Base-by-base conservation (phyloP, 2,888 invertebrate genomes). In the Diadromus collaris region DNA sequence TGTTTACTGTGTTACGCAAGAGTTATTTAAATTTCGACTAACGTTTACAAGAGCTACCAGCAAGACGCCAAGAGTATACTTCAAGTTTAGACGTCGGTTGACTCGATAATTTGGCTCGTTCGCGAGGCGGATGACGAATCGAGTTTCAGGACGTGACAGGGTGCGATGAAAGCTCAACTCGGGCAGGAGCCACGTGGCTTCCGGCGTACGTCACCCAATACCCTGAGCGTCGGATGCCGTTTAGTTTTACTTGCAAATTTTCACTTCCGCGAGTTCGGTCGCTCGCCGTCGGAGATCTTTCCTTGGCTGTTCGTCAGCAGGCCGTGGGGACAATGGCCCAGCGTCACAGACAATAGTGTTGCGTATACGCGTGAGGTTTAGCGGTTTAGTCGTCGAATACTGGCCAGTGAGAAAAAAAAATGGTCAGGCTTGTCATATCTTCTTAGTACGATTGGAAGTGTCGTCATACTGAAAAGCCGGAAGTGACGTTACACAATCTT, bases 211-310 rank as follows among this genome's bases (percentile, higher is more conserved):
- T 77, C 67, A 63, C 54, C 54, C 24, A 41, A 41, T 24, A 32
- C 6, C 19, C 13, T 61, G 6, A 44, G 13, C 16, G 76, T 54
- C 29, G 29, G 56, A 9, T 46, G 21, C 63, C 63, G 71, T 58
- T 56, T 74, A 58, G 48, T 64, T 79, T 79, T 56, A 76, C 81
- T 56, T 79, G 79, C 70, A 79, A 76, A 79, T 76, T 76, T 70
- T 24, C 34, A 73, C 67, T 58, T 72, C 46, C 68, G 27, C 63
- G 60, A 54, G 34, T 60, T 56, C 63, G 46, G 64, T 56, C 44
- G 56, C 54, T 70, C 21, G 16, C 70, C 64, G 13, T 46, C 63
- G n/a, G n/a, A 54, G 32, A 6, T 19, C 65, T 51, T 48, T 41
- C 24, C 46, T 32, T 60, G 46, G 41, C 27, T 32, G 44, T 10